A percentile compares a stretch with the other conserved stretches of the same genome.
phyloP scores from a whole-genome alignment of 2,888 invertebrate genomes.

The Oligia strigilis region DNA sequence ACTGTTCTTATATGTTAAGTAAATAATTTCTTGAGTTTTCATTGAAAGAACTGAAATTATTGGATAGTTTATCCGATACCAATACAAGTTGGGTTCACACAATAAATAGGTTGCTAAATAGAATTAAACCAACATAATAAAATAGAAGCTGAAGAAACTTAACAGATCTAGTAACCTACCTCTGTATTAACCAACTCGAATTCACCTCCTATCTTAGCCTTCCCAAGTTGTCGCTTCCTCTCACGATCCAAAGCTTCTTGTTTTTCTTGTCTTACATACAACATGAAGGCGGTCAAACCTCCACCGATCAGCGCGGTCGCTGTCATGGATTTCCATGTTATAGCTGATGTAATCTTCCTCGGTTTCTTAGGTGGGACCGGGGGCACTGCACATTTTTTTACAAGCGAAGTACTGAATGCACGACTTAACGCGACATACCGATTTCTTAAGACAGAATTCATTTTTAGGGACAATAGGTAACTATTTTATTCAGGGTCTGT shows the following conservation, averaged over 20 bases:
- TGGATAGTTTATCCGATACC: not conserved
- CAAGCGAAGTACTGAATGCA: slow-evolving; percentile 78
- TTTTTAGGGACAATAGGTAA: slow-evolving; percentile 62
- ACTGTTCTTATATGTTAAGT: not conserved
- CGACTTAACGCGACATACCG: slow-evolving; percentile 74
- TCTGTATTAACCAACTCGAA: slow-evolving; percentile 96
- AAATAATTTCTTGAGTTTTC: not conserved
- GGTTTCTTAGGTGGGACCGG: slow-evolving; percentile 81
- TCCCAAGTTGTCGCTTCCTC: slow-evolving; percentile 95
- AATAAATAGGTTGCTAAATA: not conserved
- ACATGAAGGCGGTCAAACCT: slow-evolving; percentile 92
- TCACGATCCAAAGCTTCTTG: slow-evolving; percentile 93
- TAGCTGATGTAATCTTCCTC: slow-evolving; percentile 89
- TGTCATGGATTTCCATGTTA: slow-evolving; percentile 95
- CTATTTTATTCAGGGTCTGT: slow-evolving; percentile 28
- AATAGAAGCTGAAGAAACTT: not conserved
- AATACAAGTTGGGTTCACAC: not conserved
- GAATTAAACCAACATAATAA: not conserved
- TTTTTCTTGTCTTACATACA: slow-evolving; percentile 95
- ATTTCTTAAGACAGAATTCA: slow-evolving; percentile 81
- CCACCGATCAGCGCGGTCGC: slow-evolving; percentile 92
- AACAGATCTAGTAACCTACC: slow-evolving; percentile 68
- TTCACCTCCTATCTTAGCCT: slow-evolving; percentile 97
- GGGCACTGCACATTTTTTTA: slow-evolving; percentile 79
- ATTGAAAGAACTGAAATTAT: not conserved